Conservation (phyloP, 2,888 invertebrate species). For the Dioctria linearis region DNA sequence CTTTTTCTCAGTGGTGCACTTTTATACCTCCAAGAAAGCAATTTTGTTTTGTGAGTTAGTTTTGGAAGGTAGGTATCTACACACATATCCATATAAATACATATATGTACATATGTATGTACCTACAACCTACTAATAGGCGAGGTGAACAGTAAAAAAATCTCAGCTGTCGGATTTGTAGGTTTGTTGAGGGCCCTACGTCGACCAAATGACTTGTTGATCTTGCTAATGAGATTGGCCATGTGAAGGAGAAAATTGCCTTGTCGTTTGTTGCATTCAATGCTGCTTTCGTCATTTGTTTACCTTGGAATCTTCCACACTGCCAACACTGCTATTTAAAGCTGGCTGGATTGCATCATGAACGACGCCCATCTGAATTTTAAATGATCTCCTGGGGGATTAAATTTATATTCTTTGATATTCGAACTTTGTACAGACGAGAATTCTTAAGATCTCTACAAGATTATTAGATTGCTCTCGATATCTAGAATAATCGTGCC, state of each 20-base stretch:
- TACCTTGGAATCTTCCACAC: slow-evolving; percentile 30
- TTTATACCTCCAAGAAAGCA: slow-evolving; percentile 38
- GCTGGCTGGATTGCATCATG: slow-evolving; percentile 36
- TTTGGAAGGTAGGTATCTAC: slow-evolving; percentile 4
- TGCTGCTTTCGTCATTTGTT: slow-evolving; percentile 33
- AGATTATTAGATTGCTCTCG: slow-evolving; percentile 19
- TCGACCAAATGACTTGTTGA: slow-evolving; percentile 55
- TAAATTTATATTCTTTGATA: slow-evolving; percentile 30
- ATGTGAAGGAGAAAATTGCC: slow-evolving; percentile 22
- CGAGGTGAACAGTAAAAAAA: slow-evolving; percentile 18
- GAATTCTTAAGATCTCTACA: slow-evolving; percentile 23
- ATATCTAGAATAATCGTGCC: neutral
- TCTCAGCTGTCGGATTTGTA: slow-evolving; percentile 35
- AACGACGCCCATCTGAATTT: slow-evolving; percentile 44
- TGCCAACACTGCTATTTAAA: slow-evolving; percentile 13
- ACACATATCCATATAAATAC: neutral
- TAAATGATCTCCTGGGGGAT: slow-evolving; percentile 37
- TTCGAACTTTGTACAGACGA: slow-evolving; percentile 22
- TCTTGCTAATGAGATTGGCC: slow-evolving; percentile 57
- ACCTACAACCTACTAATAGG: neutral
- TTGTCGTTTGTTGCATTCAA: neutral
- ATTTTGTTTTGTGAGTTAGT: slow-evolving; percentile 40
- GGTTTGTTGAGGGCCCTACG: slow-evolving; percentile 24
- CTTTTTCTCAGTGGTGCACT: slow-evolving; percentile 45
- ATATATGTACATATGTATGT: neutral